Evolutionary conservation across 2,888 invertebrate genomes (phyloP), one percentile per base, ranked within the genome.

Genomic region (Cabera pusaria): DNA sequence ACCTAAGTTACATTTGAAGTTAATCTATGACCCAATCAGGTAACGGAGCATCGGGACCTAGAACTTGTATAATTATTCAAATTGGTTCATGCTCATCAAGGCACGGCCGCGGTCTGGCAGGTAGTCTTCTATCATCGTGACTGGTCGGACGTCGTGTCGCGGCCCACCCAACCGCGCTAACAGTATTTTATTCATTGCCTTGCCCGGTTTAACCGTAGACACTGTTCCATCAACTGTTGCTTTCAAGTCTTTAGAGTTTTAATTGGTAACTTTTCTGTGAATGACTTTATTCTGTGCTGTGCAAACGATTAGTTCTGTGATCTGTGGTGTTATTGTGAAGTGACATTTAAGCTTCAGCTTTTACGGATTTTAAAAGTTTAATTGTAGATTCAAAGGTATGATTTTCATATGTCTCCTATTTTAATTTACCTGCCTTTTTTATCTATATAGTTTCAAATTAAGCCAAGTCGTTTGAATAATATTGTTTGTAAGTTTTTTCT

Each of bases 61-160:
- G 31, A 36, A 36, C 41, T 41, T 35, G 41, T 52, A 17, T 55
- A 52, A 55, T 55, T 55, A 55, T 52, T 50, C 44, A 52, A 47
- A 55, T 55, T 40, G 44, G 40, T 55, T 49, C 32, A 49, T 55
- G 46, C 44, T 43, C 54, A 52, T 50, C 52, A 49, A 49, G 41
- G 38, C 44, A 35, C 44, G 55, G 52, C 39, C 44, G 45, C 31
- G 31, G 31, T 41, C 52, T 18, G 66, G 64, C 72, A 68, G 75
- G 68, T 67, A 70, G 68, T 69, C 68, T 67, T 76, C 74, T 66
- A 73, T 77, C 75, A 72, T 72, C 74, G 74, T 77, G 76, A 74
- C 75, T 73, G 9, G 73, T 66, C 65, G 59, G 64, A 61, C 59
- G 65, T 68, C 64, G 68, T 67, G 73, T 65, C 59, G 59, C 62